Base-by-base conservation (phyloP, 2,888 invertebrate species). In the Dasysyrphus tricinctus region DNA sequence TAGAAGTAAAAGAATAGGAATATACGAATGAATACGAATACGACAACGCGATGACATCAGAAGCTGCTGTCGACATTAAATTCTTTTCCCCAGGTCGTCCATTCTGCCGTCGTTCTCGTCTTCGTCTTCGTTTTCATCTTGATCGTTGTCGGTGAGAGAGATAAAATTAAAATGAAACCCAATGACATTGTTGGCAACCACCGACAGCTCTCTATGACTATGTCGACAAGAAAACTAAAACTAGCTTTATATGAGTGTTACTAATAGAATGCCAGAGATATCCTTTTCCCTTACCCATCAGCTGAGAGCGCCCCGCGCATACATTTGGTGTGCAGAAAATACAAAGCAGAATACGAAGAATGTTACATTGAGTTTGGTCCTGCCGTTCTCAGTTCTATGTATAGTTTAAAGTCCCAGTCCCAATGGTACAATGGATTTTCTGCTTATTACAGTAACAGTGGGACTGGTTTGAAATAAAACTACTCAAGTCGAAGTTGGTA, bases 101-200 rank as follows among this genome's bases (percentile, higher is more conserved):
- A 37, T 69, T 80, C 76, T 76, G 67, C 69, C 39, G 65, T 74
- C 16, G 61, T 61, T 32, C 34, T 78, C 9, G 44, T n/a, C 49
- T 47, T 78, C 6, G 54, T 54, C 49, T 7, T 49, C 4, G 42
- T 49, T 16, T 5, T 44, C 47, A 3, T 44, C 47, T 16, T 44
- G 42, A 34, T 78, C 29, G 56, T 69, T 19, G 63, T 37, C 56
- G 12, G 42, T 75, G n/a, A 51, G n/a, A 65, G 49, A 81, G 78
- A 81, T 76, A 56, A 73, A 78, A 84, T 70, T 78, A 69, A 86
- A 86, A 85, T 74, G 73, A 77, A 77, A 85, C 56, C 80, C 47
- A 83, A 74, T 57, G 77, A 76, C 59, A 72, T 65, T 82, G 65
- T 73, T 61, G 67, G 65, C 79, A 83, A 54, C 67, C 65, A 81